Evolutionary conservation across 2,888 invertebrate species (phyloP).

Genomic region (Leptothorax acervorum): DNA sequence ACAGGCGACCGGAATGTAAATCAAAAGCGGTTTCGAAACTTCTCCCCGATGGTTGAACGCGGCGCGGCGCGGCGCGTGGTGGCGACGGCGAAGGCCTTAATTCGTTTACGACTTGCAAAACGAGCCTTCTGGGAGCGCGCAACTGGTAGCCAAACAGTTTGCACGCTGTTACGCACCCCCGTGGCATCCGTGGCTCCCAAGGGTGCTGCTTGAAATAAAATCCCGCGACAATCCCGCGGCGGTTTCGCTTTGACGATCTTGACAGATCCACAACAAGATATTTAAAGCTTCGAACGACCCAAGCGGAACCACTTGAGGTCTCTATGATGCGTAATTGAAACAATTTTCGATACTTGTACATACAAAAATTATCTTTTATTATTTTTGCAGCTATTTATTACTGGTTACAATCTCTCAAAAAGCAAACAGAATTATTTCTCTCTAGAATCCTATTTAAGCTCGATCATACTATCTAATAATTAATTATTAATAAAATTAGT

Average conservation of each 20-base stretch:
- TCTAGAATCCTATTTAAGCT: not conserved
- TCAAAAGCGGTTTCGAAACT: constrained; percentile 69
- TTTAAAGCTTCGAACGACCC: not conserved
- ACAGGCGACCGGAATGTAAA: constrained; percentile 70
- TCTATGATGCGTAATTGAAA: not conserved
- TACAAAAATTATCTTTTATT: not conserved
- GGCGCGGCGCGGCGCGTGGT: constrained; percentile 5
- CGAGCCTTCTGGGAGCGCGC: constrained; percentile 82
- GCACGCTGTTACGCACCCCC: constrained; percentile 67
- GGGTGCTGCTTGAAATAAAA: constrained; percentile 68
- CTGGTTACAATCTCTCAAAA: not conserved
- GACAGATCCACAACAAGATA: not conserved
- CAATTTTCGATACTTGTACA: not conserved
- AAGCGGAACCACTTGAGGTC: not conserved
- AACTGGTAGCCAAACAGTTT: constrained; percentile 83
- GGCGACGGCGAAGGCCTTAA: constrained; percentile 66
- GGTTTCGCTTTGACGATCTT: constrained; percentile 38
- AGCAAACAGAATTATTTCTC: not conserved
- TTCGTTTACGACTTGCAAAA: constrained; percentile 79
- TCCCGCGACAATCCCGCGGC: constrained; percentile 50
- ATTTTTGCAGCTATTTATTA: not conserved
- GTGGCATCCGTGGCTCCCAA: constrained; percentile 63
- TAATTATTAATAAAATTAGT: not conserved
- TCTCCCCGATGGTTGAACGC: constrained; percentile 51
- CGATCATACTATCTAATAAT: not conserved